A percentile compares a stretch with the other conserved stretches of the same genome.
phyloP scores from a whole-genome alignment of 2,113 vertebrate species.

The Pycnonotus jocosus region DNA sequence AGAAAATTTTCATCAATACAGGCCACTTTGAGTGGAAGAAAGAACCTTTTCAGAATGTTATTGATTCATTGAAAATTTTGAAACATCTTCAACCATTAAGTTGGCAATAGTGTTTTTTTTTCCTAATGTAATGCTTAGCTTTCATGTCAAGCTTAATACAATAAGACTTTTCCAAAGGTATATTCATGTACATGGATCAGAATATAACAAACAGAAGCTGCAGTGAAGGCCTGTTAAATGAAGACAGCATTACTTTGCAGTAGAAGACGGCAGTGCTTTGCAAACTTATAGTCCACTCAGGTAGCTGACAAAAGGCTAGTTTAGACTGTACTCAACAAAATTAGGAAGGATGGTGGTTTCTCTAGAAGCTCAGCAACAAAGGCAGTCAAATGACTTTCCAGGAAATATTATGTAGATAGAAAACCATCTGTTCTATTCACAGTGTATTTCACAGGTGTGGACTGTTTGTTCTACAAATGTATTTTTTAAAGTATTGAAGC shows the following conservation, averaged over 20 bases:
- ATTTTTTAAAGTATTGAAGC: background rate
- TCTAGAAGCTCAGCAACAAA: background rate
- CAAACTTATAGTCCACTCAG: background rate
- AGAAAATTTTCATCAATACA: background rate
- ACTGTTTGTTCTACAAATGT: background rate
- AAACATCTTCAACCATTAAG: background rate
- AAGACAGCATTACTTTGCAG: background rate
- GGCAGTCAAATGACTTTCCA: background rate
- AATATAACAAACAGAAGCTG: background rate
- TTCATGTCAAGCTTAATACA: background rate
- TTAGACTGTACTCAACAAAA: background rate
- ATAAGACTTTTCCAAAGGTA: background rate
- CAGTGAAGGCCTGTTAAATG: background rate
- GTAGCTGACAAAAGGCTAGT: background rate
- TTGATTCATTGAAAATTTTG: background rate
- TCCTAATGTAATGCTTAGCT: rapidly evolving
- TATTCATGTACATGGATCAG: background rate
- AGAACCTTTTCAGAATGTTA: background rate
- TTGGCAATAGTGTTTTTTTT: background rate
- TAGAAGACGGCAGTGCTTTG: too few relatives aligned
- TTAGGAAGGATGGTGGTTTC: background rate
- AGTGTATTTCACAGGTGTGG: background rate
- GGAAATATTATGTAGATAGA: background rate
- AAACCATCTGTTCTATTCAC: background rate
- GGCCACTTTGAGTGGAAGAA: background rate